Percentiles rank a stretch among this genome's conserved stretches.
phyloP scores from a whole-genome alignment of 2,113 vertebrate species.

The Anas platyrhynchos region DNA sequence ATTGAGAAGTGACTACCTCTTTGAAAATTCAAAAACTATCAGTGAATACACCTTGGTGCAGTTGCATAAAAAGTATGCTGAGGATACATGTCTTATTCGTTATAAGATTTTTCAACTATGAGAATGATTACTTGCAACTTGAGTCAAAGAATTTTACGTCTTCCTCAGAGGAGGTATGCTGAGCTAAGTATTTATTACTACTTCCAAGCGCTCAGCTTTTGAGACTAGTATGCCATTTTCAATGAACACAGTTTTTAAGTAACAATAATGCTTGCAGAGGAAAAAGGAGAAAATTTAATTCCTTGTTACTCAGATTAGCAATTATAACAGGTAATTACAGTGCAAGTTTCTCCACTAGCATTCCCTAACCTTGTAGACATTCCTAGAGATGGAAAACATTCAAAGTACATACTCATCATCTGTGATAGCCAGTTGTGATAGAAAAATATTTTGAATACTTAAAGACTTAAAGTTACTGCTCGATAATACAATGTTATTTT shows the following conservation, averaged over 20 bases:
- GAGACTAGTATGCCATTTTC: not conserved
- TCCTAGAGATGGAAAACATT: not conserved
- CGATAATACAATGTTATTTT: not conserved
- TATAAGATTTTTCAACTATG: not conserved
- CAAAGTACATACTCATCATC: accelerated
- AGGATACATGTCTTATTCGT: not conserved
- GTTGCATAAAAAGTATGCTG: not conserved
- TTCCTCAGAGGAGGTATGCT: not conserved
- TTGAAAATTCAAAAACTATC: not conserved
- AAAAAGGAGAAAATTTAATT: not conserved
- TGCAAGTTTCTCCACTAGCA: not conserved
- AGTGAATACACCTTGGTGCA: not conserved
- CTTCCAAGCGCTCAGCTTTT: not conserved
- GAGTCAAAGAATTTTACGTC: not conserved
- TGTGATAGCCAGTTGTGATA: not conserved
- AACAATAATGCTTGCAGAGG: not conserved
- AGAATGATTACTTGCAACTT: not conserved
- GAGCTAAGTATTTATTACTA: not conserved
- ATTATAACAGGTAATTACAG: not conserved
- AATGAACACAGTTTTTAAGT: not conserved
- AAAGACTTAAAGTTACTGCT: not conserved
- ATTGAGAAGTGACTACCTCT: not conserved
- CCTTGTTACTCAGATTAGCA: not conserved
- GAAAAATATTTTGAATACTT: not conserved
- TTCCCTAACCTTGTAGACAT: not conserved